Evolutionary conservation across 2,888 invertebrate species (phyloP).

Genomic region (Eupithecia subumbrata): DNA sequence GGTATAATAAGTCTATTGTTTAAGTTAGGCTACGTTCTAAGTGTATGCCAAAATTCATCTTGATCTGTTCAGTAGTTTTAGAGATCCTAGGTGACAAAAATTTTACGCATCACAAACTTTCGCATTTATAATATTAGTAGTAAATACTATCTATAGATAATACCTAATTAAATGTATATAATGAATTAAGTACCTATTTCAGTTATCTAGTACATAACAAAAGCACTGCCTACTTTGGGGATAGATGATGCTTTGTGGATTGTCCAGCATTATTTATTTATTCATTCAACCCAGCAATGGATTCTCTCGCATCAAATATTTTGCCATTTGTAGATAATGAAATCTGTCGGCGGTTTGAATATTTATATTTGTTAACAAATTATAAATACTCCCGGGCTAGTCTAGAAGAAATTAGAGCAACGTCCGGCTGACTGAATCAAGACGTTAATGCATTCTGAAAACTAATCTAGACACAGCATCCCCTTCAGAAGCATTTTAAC

Average conservation of each 20-base stretch:
- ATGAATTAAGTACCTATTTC: background rate
- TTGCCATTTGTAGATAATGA: background rate
- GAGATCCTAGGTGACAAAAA: too few species aligned
- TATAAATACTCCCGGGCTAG: slow-evolving; percentile 1
- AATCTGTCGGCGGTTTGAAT: background rate
- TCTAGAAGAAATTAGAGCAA: slow-evolving; percentile 25
- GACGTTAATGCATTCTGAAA: slow-evolving; percentile 29
- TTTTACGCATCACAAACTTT: too few species aligned
- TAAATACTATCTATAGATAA: too few species aligned
- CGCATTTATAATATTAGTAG: too few species aligned
- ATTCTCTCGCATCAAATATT: background rate
- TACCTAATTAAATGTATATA: too few species aligned
- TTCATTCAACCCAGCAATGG: background rate
- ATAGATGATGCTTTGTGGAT: background rate
- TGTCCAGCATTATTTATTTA: background rate
- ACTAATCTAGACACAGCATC: slow-evolving; percentile 28
- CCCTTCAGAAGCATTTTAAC: slow-evolving; percentile 17
- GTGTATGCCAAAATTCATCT: too few species aligned
- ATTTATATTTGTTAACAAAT: background rate
- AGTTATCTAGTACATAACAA: background rate
- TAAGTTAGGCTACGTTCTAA: too few species aligned
- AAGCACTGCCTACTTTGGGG: background rate
- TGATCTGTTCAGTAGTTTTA: too few species aligned
- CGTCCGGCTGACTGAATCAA: slow-evolving; percentile 25
- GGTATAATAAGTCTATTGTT: too few species aligned